Percentiles rank a stretch among this genome's conserved stretches.
phyloP scores from a whole-genome alignment of 2,113 vertebrate species.

The Megalops atlanticus region DNA sequence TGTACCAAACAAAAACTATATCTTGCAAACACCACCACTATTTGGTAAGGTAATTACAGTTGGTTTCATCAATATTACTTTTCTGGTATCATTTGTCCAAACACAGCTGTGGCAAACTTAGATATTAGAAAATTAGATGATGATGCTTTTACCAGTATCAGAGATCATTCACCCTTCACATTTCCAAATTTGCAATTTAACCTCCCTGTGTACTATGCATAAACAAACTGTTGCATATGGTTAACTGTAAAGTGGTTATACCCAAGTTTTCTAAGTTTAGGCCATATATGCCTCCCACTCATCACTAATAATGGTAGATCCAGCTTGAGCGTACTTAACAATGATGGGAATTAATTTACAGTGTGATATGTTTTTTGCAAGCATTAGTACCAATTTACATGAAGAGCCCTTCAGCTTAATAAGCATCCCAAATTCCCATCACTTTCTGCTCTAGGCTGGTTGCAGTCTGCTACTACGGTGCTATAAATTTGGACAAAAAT shows the following conservation, averaged over 20 bases:
- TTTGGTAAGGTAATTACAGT: too few relatives aligned
- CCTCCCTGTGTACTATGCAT: neutral
- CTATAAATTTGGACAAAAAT: neutral
- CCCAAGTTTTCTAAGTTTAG: neutral
- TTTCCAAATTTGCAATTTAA: neutral
- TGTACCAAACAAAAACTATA: too few relatives aligned
- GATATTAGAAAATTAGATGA: too few relatives aligned
- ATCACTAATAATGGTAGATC: slow-evolving; percentile 7
- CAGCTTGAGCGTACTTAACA: slow-evolving; percentile 6
- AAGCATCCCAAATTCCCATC: slow-evolving; percentile 2
- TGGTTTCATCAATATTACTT: too few relatives aligned
- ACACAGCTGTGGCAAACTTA: too few relatives aligned
- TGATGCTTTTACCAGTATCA: neutral
- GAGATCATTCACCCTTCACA: neutral
- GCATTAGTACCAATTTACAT: slow-evolving; percentile 13
- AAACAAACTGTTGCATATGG: neutral
- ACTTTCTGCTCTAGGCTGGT: neutral
- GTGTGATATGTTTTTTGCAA: neutral
- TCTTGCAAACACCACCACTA: too few relatives aligned
- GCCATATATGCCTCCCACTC: slow-evolving; percentile 9
- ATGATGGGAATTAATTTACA: slow-evolving; percentile 3
- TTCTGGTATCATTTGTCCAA: too few relatives aligned
- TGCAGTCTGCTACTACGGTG: neutral
- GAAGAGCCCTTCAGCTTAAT: slow-evolving; percentile 6
- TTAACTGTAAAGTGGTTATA: neutral